phyloP scores from a whole-genome alignment of 2,888 invertebrate species.

The Eurytoma adleriae region DNA sequence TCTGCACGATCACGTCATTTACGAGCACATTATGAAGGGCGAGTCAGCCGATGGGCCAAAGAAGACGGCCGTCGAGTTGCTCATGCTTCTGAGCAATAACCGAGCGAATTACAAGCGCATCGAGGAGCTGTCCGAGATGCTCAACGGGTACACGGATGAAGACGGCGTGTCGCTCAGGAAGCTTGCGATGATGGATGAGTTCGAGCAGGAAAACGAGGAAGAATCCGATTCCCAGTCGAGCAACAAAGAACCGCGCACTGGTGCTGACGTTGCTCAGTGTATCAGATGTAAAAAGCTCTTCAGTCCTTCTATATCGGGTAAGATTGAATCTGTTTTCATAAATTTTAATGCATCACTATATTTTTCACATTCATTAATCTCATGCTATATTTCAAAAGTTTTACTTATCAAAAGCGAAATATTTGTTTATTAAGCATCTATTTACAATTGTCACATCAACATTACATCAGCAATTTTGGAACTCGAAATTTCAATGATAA shows the following conservation, averaged over 20 bases:
- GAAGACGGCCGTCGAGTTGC: conserved; percentile 21
- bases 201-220: conserved; percentile 23
- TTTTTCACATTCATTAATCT: too few species aligned
- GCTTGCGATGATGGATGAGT: conserved; percentile 12
- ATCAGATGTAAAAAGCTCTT: conserved; percentile 42
- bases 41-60: conserved; percentile 28
- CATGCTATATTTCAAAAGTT: too few species aligned
- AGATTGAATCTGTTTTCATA: neutral
- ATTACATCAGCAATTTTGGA: too few species aligned
- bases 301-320: conserved; percentile 7
- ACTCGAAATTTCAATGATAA: too few species aligned
- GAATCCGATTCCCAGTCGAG: neutral
- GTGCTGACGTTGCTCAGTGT: conserved; percentile 21
- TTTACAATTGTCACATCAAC: too few species aligned
- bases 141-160: conserved; percentile 19
- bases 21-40: conserved; percentile 43
- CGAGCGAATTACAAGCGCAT: neutral
- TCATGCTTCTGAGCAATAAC: conserved; percentile 19
- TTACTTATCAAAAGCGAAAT: too few species aligned
- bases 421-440: too few species aligned
- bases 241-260: neutral
- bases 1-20: conserved; percentile 44
- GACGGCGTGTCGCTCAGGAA: conserved; percentile 15
- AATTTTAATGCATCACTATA: too few species aligned
- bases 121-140: conserved; percentile 23